Base-by-base conservation (phyloP, 2,888 invertebrate species). In the Uropetala carovei region DNA sequence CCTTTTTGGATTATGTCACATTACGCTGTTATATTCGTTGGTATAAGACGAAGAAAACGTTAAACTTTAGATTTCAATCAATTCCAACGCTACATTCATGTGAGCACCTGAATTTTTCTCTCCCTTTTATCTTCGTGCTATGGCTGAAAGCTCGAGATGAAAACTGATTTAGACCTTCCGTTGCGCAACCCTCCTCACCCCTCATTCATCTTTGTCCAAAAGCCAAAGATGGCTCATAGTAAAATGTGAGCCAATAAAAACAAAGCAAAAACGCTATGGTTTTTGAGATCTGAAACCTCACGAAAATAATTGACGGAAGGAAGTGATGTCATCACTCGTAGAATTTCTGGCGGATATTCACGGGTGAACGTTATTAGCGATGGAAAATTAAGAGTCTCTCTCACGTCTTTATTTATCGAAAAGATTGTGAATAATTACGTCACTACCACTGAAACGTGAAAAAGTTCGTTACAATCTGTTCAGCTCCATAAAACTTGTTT, bases 191-290 rank as follows among this genome's bases (percentile, higher is more conserved):
- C 30, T 43, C 43, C 43, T 43, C 60, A 60, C 30, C 16, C 60
- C 64, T 18, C 59, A 89, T 89, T 89, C 89, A 68, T 89, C 64
- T 89, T 64, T 56, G 89, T 89, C 89, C 64, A 22, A 60, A 30
- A 30, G 86, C 59, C 59, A 64, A 89, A 89, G 89, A 89, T 89
- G 64, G 68, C 89, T 89, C 89, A 30, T n/a, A 27, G 64, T 43
- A 68, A 64, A 89, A 89, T 89, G 60, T 22, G 43, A 89, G 89
- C 89, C 89, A 89, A 89, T 89, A 64, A 89, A 89, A 89, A 89
- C 64, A 89, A 89, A 64, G 89, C 18, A n/a, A 43, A 18, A 22
- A 27, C 64, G n/a, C 60, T 64, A 57, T 43, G 83, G 43, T 83
- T 83, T 68, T 60, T 43, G 89, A 68, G 60, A 60, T 89, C 57